Percentiles rank a stretch among this genome's conserved stretches.
Evolutionary conservation across 2,888 invertebrate species (phyloP).

Genomic region (Rhagonycha lutea): DNA sequence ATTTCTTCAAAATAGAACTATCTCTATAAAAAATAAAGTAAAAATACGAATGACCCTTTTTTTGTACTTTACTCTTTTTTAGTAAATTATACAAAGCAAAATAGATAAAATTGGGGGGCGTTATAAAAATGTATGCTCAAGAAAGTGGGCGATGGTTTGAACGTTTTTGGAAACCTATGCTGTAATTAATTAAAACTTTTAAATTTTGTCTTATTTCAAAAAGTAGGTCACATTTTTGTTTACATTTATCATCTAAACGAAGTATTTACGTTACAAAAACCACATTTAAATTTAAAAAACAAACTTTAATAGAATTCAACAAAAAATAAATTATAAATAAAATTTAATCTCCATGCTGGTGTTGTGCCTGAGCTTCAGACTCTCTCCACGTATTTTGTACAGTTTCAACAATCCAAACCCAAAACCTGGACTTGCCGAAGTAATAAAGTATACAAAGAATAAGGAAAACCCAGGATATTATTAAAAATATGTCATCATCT

Average conservation of each 20-base stretch:
- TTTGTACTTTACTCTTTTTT: too few relatives aligned
- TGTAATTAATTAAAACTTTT: too few relatives aligned
- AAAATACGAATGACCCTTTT: too few relatives aligned
- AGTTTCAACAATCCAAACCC: conserved; percentile 80
- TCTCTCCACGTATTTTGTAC: conserved; percentile 87
- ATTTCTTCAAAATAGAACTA: too few relatives aligned
- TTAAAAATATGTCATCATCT: conserved; percentile 80
- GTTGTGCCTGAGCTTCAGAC: conserved; percentile 81
- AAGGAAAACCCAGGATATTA: conserved; percentile 86
- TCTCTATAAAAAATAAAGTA: too few relatives aligned
- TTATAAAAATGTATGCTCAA: too few relatives aligned
- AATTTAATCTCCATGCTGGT: conserved; percentile 64
- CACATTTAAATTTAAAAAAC: background rate
- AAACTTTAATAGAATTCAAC: background rate
- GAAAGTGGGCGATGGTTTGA: too few relatives aligned
- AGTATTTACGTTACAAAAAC: background rate
- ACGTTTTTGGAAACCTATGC: too few relatives aligned
- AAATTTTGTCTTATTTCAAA: too few relatives aligned
- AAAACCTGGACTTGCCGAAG: conserved; percentile 76
- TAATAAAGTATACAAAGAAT: conserved; percentile 73
- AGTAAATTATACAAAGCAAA: too few relatives aligned
- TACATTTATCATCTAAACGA: background rate
- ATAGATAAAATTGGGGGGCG: too few relatives aligned
- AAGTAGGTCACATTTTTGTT: background rate
- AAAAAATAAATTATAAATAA: background rate